A percentile compares a stretch with the other conserved stretches of the same genome.
These are phyloP conservation scores for Sarcophaga variegata DNA, from an alignment of 2,888 invertebrate genomes.

Conservation along the genomic window DNA sequence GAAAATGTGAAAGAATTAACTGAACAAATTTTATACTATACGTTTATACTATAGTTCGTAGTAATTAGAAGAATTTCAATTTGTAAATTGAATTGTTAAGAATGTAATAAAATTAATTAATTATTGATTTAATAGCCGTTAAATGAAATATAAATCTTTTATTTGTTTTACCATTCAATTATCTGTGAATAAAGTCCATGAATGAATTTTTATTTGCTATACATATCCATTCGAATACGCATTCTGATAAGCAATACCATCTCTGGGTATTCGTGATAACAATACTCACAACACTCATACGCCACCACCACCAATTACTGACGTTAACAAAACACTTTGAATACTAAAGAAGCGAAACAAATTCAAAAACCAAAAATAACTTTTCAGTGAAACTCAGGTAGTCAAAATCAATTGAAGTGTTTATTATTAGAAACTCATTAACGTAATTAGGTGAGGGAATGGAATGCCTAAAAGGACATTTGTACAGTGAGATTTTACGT, in stretches of 20 bases:
- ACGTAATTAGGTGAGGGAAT: background rate
- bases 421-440: background rate
- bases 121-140: too few species aligned
- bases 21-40: background rate
- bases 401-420: background rate
- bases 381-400: background rate
- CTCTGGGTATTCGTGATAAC: constrained; percentile 27
- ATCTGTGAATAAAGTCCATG: too few species aligned
- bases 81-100: too few species aligned
- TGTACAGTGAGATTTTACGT: too few species aligned
- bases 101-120: too few species aligned
- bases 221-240: too few species aligned
- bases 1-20: background rate
- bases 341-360: background rate
- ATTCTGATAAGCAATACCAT: constrained; percentile 21
- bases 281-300: constrained; percentile 32
- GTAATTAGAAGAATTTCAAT: too few species aligned
- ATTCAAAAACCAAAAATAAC: background rate
- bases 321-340: background rate
- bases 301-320: background rate
- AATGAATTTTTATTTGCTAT: too few species aligned
- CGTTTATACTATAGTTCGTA: too few species aligned
- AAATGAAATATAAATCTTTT: too few species aligned
- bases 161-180: too few species aligned
- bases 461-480: too few species aligned